Evolutionary conservation across 1,140 invertebrate genomes (phyloP), one percentile per base, ranked within the genome.

Genomic region (Camponotus pennsylvanicus): DNA sequence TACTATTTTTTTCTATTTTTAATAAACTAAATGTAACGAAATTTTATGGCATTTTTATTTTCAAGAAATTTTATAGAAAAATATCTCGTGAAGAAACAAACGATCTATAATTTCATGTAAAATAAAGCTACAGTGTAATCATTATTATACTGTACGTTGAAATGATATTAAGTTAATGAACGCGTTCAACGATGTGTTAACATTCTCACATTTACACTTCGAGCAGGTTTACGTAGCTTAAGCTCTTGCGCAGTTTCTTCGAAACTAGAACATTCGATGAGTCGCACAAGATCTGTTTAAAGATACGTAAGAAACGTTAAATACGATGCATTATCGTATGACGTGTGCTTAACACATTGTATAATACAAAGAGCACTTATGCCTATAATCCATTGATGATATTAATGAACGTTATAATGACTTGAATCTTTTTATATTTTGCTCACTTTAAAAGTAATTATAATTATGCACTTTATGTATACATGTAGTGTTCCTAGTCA

Each of bases 241-340:
- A 82, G 67, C 18, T 34, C 21, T 71, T 42, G 34, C 37, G 45
- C 15, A 73, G 61, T 73, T 55, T 69, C 66, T 55, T 34, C 13
- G 67, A n/a, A 40, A 27, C 18, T 82, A n/a, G 67, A 82, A 27
- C 79, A 27, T 70, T 70, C 49, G 21, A 71, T 59, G 64, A 18
- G 27, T 49, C 18, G 40, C 55, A 40, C 7, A 45, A 49, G 57
- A 82, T 82, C 67, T 82, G 40, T 82, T 73, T 61, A 18, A 71
- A 73, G 67, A 61, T 37, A 61, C 2, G 32, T 61, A 73, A 80
- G 63, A 69, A 83, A 69, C 55, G 27, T 83, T 75, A 83, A 61
- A 83, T 18, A 27, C 32, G 27, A 49, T 45, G 21, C 15, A 34
- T n/a, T 82, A 82, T 49, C 69, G 55, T 8, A 11, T 15, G 55